Base-by-base conservation (phyloP, 2,888 invertebrate genomes). In the Ctenicera cuprea region DNA sequence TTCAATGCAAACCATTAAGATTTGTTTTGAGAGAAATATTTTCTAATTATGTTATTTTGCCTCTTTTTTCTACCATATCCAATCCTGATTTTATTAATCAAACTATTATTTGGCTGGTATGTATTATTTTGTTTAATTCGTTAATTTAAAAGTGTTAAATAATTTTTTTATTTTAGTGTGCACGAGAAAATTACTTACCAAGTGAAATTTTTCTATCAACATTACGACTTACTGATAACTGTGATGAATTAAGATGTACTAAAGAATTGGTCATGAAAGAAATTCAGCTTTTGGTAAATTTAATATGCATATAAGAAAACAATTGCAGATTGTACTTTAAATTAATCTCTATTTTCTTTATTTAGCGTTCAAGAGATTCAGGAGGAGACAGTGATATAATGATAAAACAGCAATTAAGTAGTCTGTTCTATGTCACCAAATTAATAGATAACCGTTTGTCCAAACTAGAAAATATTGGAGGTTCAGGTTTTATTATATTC, bases 51-150 rank as follows among this genome's bases (percentile, higher is more conserved):
- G 83, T 87, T 41, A 76, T 87, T 76, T 81, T 84, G 72, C 87
- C 87, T 81, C 87, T 96, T 63, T 89, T 96, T 74, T 91, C 94
- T 20, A 92, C 94, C 83, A 92, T 94, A 64, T 89, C 95, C 50
- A 96, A 97, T 88, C 97, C 97, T 63, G 96, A 97, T 89, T 96
- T 94, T 85, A 93, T 97, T 79, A 97, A 97, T 88, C 94, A 96
- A 87, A 91, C 93, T 76, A 94, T 97, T 83, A 91, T 96, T 82
- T 95, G 94, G 93, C 91, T 94, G 90, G 96, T 96, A 86, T 91
- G 93, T 89, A 73, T 4, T 4, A 37, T 3, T 14, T 57, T 57
- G 2, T 9, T 14, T 14, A 14, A 11, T n/a, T 57, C 54, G 1
- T n/a, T 26, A 30, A 8, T 66, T 50, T 20, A 20, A 2, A 37